These are phyloP conservation scores for Phrynocephalus versicolor DNA, from an alignment of 2,113 vertebrate species.

Conservation along the genomic window DNA sequence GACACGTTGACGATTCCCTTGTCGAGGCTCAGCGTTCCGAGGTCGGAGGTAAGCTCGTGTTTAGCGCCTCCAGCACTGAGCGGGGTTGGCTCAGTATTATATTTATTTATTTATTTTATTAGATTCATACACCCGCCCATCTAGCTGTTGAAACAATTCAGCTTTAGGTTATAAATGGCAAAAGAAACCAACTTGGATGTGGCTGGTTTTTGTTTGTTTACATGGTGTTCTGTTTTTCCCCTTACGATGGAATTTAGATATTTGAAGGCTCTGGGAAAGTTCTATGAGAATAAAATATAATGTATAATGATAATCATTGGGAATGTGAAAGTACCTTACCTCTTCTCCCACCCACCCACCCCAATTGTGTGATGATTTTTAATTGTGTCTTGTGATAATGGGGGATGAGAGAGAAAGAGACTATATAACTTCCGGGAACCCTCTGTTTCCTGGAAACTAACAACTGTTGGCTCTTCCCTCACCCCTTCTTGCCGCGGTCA, in stretches of 20 bases:
- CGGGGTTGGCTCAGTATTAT: conserved; percentile 9
- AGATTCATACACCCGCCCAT: no score
- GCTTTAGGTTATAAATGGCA: no score
- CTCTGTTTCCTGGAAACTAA: conserved; percentile 79
- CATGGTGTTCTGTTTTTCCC: neutral
- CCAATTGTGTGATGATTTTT: conserved; percentile 32
- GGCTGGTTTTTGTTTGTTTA: neutral
- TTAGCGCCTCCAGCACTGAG: conserved; percentile 49
- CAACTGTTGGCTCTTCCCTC: conserved; percentile 66
- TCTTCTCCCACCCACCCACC: conserved; percentile 18
- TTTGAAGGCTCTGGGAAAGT: conserved; percentile 28
- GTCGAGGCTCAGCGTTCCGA: conserved; percentile 94
- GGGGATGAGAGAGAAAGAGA: conserved; percentile 34
- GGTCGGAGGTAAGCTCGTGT: conserved; percentile 89
- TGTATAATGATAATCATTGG: neutral
- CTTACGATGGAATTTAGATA: conserved; percentile 15
- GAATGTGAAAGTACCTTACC: conserved; percentile 32
- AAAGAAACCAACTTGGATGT: neutral
- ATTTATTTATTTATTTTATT: no score
- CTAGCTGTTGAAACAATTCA: no score
- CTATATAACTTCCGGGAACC: conserved; percentile 72
- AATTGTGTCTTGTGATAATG: conserved; percentile 47
- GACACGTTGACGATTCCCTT: conserved; percentile 93
- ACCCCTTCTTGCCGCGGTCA: conserved; percentile 61
- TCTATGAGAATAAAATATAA: conserved; percentile 37